Evolutionary conservation across 2,888 invertebrate species (phyloP).

Genomic region (Netelia virgata): DNA sequence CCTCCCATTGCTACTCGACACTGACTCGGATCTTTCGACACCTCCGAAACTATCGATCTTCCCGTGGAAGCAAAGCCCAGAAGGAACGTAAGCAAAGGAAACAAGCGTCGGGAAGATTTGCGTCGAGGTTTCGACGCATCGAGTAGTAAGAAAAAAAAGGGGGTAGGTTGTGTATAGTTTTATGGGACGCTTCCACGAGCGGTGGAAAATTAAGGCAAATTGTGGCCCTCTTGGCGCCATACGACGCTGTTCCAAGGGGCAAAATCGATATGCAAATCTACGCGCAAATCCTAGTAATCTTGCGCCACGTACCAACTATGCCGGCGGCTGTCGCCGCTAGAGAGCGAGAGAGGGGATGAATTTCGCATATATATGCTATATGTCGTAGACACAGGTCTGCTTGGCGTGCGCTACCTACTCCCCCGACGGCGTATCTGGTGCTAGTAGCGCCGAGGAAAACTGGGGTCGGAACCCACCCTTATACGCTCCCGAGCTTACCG

Average conservation of each 20-base stretch:
- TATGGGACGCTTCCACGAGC: conserved; percentile 42
- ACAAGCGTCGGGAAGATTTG: not conserved
- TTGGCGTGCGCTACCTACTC: conserved; percentile 51
- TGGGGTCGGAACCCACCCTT: conserved; percentile 40
- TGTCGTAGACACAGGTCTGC: conserved; percentile 5
- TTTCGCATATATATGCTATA: not conserved
- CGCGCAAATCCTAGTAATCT: conserved; percentile 84
- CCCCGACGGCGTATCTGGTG: conserved; percentile 66
- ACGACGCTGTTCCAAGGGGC: conserved; percentile 70
- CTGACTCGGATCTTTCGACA: not conserved
- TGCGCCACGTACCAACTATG: conserved; percentile 64
- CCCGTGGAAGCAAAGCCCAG: not conserved
- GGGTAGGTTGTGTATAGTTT: conserved; percentile 51
- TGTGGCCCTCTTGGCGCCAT: conserved; percentile 77
- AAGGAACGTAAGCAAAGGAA: not conserved
- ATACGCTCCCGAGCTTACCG: conserved; percentile 8
- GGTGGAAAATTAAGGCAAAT: conserved; percentile 82
- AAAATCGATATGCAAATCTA: conserved; percentile 84
- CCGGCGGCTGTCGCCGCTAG: conserved; percentile 64
- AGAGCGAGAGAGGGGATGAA: conserved; percentile 55
- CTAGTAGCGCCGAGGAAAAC: conserved; percentile 47
- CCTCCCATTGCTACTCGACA: conserved; percentile 7
- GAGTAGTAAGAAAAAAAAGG: conserved; percentile 46
- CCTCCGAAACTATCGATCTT: not conserved
- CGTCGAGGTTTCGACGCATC: not conserved